phyloP scores from a whole-genome alignment of 2,888 invertebrate species.

The Timandra comae region DNA sequence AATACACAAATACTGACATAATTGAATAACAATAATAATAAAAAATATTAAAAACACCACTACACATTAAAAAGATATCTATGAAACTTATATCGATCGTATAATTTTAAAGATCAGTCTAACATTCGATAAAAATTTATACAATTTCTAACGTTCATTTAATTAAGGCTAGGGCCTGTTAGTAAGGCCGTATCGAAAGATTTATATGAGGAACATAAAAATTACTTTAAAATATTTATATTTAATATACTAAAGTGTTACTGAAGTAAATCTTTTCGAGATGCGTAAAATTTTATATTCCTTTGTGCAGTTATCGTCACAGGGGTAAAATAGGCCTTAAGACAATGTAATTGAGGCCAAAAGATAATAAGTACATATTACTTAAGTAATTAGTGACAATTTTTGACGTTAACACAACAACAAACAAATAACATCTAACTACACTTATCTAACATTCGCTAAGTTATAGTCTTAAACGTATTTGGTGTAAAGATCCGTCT shows the following conservation, averaged over 20 bases:
- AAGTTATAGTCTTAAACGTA: slow-evolving; percentile 66
- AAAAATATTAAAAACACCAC: slow-evolving; percentile 38
- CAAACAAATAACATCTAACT: slow-evolving; percentile 57
- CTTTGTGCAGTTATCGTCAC: slow-evolving; percentile 7
- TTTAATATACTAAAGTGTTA: slow-evolving; percentile 10
- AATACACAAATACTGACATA: slow-evolving; percentile 17
- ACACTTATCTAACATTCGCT: slow-evolving; percentile 44
- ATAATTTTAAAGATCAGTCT: slow-evolving; percentile 74
- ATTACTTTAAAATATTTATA: slow-evolving; percentile 13
- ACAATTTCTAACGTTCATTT: slow-evolving; percentile 39
- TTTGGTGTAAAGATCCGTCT: slow-evolving; percentile 75
- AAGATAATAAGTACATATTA: background rate
- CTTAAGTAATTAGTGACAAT: slow-evolving; percentile 14
- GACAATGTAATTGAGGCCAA: slow-evolving; percentile 1
- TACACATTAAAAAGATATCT: slow-evolving; percentile 43
- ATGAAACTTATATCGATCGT: slow-evolving; percentile 64
- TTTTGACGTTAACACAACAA: slow-evolving; percentile 43
- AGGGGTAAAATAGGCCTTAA: slow-evolving; percentile 5
- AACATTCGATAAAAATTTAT: slow-evolving; percentile 70
- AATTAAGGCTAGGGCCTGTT: slow-evolving; percentile 53
- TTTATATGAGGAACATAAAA: slow-evolving; percentile 26
- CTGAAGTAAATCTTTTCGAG: background rate
- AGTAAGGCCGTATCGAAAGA: slow-evolving; percentile 26
- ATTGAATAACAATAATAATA: slow-evolving; percentile 11
- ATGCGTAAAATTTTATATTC: background rate